phyloP scores from a whole-genome alignment of 2,113 vertebrate species.

The Podiceps cristatus region DNA sequence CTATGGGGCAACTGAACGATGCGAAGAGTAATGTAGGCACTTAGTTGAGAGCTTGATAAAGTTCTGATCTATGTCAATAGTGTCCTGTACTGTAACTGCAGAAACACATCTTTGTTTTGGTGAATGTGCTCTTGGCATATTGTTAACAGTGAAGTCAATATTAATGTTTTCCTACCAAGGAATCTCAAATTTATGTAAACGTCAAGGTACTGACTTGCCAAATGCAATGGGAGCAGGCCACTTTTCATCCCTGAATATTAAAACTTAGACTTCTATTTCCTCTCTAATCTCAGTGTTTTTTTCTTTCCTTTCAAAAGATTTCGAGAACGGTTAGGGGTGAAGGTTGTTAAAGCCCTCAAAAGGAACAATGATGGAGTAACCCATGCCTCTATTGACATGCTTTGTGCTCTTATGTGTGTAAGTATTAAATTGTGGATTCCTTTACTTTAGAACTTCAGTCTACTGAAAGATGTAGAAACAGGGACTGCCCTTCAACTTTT shows the following conservation, averaged over 20 bases:
- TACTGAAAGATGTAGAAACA: neutral
- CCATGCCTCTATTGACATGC: slow-evolving; percentile 97
- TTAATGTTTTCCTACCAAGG: neutral
- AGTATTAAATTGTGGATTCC: slow-evolving; percentile 72
- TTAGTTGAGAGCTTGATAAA: neutral
- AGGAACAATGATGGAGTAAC: slow-evolving; percentile 94
- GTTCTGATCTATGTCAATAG: neutral
- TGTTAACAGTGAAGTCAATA: neutral
- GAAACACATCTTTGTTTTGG: neutral
- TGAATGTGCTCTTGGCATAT: neutral
- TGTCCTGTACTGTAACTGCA: neutral
- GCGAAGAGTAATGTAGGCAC: neutral
- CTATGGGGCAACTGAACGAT: neutral
- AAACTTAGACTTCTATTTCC: neutral
- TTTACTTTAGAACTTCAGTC: neutral
- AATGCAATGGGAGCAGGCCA: neutral
- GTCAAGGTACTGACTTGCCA: neutral
- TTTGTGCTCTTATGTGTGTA: slow-evolving; percentile 99
- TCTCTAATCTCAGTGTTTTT: neutral
- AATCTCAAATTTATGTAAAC: neutral
- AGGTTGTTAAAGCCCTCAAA: slow-evolving; percentile 98
- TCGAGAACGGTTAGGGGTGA: slow-evolving; percentile 94
- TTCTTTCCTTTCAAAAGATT: slow-evolving; percentile 82
- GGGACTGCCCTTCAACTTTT: neutral
- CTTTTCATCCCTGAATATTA: neutral